phyloP scores from a whole-genome alignment of 2,113 vertebrate genomes.

The Micromys minutus region DNA sequence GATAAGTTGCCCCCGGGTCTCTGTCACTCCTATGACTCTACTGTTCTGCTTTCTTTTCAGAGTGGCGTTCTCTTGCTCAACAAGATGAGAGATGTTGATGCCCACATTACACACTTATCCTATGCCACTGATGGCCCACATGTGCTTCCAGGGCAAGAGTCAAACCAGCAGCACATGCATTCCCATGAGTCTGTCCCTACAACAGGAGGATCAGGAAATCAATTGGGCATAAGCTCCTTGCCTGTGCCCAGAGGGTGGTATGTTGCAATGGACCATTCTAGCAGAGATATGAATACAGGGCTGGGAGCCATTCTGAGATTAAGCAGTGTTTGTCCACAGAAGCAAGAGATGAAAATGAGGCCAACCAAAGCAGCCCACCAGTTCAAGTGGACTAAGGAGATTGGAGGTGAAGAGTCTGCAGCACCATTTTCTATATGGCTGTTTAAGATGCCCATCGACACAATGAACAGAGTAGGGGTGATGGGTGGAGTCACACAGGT shows the following conservation, averaged over 20 bases:
- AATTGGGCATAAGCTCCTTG: not conserved
- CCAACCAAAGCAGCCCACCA: not conserved
- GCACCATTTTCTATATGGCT: not conserved
- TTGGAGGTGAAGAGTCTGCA: not conserved
- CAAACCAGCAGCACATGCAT: not conserved
- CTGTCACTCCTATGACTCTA: not conserved
- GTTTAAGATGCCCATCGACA: not conserved
- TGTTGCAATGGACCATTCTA: not conserved
- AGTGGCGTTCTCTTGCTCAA: not conserved
- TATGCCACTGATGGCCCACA: not conserved
- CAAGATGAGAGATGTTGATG: not conserved
- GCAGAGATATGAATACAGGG: not conserved
- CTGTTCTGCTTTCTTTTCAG: not conserved
- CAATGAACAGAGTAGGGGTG: not conserved
- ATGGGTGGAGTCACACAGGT: not conserved
- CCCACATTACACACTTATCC: not conserved
- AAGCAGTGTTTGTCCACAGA: not conserved
- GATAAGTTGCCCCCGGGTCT: not conserved
- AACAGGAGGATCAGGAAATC: not conserved
- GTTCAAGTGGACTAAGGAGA: not conserved
- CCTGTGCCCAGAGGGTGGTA: not conserved
- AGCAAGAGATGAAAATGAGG: not conserved
- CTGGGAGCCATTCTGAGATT: not conserved
- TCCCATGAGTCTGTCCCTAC: not conserved
- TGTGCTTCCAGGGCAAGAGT: not conserved